Evolutionary conservation across 2,113 vertebrate genomes (phyloP).

Genomic region (Podilymbus podiceps): DNA sequence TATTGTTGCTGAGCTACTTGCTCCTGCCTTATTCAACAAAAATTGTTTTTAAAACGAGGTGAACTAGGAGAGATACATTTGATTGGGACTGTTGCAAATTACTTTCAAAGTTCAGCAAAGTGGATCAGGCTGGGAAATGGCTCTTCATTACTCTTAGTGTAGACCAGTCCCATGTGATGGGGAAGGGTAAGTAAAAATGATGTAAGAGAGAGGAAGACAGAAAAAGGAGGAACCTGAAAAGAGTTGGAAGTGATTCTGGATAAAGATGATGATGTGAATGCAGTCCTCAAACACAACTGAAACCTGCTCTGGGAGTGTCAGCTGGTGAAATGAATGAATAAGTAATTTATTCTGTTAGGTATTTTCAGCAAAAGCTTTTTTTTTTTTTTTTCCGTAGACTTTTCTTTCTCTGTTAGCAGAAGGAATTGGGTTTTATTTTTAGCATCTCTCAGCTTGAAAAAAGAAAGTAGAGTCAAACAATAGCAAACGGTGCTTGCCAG

Average conservation of each 20-base stretch:
- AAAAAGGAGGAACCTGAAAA: background rate
- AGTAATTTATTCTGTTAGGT: slow-evolving; percentile 15
- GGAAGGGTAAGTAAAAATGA: background rate
- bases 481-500: background rate
- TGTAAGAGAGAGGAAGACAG: background rate
- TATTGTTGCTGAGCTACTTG: background rate
- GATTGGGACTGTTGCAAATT: background rate
- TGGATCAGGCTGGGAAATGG: background rate
- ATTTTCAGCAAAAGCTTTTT: background rate
- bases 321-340: background rate
- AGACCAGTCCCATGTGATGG: background rate
- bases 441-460: slow-evolving; percentile 11
- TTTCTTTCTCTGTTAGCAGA: background rate
- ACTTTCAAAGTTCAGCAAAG: background rate
- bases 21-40: background rate
- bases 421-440: slow-evolving; percentile 43
- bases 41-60: background rate
- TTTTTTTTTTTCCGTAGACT: background rate
- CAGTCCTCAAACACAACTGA: background rate
- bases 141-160: background rate
- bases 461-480: slow-evolving; percentile 7
- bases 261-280: background rate
- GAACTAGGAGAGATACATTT: background rate
- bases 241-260: background rate
- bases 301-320: background rate